Evolutionary conservation across 2,113 vertebrate species (phyloP).

Genomic region (Callorhinus ursinus): DNA sequence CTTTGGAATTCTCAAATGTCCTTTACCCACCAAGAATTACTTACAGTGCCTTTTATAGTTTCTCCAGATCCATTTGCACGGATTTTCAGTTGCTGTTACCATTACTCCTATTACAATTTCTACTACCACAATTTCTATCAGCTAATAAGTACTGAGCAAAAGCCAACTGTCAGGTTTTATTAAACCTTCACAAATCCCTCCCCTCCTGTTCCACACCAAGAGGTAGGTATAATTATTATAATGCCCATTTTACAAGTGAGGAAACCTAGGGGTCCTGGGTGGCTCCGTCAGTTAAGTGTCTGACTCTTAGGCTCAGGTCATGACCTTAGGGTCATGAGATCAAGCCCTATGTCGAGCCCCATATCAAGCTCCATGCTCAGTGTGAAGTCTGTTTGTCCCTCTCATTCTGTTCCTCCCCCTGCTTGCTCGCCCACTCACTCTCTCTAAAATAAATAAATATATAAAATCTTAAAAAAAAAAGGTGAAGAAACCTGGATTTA

Average conservation of each 20-base stretch:
- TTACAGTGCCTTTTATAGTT: background rate
- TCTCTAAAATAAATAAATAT: background rate
- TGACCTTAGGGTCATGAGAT: background rate
- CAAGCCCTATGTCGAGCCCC: background rate
- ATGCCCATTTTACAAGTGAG: background rate
- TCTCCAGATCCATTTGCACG: background rate
- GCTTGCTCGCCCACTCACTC: fast-evolving
- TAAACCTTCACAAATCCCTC: background rate
- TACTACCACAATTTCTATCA: background rate
- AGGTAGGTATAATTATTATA: background rate
- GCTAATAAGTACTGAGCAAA: background rate
- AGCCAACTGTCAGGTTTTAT: background rate
- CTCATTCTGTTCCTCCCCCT: background rate
- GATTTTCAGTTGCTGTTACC: background rate
- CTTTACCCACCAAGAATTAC: background rate
- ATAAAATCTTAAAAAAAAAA: background rate
- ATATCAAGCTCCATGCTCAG: background rate
- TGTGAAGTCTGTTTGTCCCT: background rate
- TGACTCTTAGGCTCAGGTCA: background rate
- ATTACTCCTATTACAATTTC: background rate
- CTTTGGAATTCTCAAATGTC: background rate
- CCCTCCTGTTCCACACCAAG: background rate
- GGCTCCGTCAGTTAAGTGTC: background rate
- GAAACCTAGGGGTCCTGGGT: background rate
- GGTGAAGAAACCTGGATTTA: background rate